Base-by-base conservation (phyloP, 2,888 invertebrate species). In the Eupithecia centaureata region DNA sequence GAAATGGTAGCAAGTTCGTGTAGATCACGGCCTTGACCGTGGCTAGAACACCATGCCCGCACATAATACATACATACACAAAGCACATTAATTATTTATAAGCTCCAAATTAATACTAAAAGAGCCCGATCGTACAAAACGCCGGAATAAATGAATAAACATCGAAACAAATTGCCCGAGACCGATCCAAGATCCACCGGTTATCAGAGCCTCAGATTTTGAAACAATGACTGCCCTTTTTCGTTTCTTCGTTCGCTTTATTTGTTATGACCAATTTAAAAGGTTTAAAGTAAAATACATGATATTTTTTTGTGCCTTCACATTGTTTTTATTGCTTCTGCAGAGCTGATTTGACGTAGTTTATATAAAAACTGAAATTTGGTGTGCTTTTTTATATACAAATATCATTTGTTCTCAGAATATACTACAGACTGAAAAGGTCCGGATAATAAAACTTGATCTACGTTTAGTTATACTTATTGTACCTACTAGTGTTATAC, bases 51-150 rank as follows among this genome's bases (percentile, higher is more conserved):
- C 79, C 81, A 76, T 80, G 79, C 78, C 83, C 81, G 79, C 82
- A 73, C 76, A 73, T 76, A 81, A n/a, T 77, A 84, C 81, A 82
- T 81, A 80, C 79, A 78, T 78, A 82, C 77, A 85, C 79, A 81
- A 76, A 75, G 71, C 81, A 77, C 85, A 88, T 90, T 86, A 87
- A 88, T 88, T 89, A 91, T 91, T 90, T 88, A 91, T 90, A 88
- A 87, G 86, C 80, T 83, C 86, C 83, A 90, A 91, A 89, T 90
- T 89, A 90, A 88, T 88, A 88, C 87, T 86, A 85, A 88, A 88
- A 83, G 82, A 81, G 79, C 76, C 79, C 80, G 82, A 82, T 82
- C 82, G 82, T 82, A 87, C 85, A 85, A 86, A 86, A 86, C 80
- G 81, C 82, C 80, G 81, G 90, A 86, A 90, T 90, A 89, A 85